These are phyloP conservation scores for Epinephelus fuscoguttatus DNA, from an alignment of 2,113 vertebrate species.

Conservation along the genomic window DNA sequence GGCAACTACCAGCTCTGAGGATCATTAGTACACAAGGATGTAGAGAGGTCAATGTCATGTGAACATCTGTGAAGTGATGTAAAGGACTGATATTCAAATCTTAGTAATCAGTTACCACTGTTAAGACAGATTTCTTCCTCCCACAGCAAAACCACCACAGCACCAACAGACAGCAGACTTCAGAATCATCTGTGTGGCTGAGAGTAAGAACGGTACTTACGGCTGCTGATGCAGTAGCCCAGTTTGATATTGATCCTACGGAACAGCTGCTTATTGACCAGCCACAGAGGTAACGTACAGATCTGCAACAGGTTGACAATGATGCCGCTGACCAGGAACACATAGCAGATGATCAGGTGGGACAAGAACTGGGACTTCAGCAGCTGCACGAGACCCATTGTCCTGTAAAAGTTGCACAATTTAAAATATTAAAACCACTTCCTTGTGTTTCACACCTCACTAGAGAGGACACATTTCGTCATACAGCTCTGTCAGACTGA, in stretches of 20 bases:
- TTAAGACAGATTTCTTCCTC: neutral
- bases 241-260: conserved; percentile 94
- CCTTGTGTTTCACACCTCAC: neutral
- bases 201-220: conserved; percentile 82
- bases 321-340: conserved; percentile 94
- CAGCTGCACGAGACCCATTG: conserved; percentile 89
- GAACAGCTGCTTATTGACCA: conserved; percentile 91
- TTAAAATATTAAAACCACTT: neutral
- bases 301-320: conserved; percentile 94
- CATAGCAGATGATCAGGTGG: conserved; percentile 93
- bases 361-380: conserved; percentile 95
- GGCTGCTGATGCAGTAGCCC: conserved; percentile 93
- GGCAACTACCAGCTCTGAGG: conserved; percentile 92
- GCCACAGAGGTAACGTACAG: conserved; percentile 91
- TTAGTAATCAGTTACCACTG: neutral
- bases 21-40: conserved; percentile 4
- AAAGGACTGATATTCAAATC: neutral
- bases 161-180: neutral
- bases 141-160: neutral
- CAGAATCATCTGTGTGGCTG: neutral
- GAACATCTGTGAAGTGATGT: neutral
- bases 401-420: conserved; percentile 48
- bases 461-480: neutral
- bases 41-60: neutral
- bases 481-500: neutral